These are phyloP conservation scores for Heliothis subflexa DNA, from an alignment of 1,140 invertebrate species.

Conservation along the genomic window DNA sequence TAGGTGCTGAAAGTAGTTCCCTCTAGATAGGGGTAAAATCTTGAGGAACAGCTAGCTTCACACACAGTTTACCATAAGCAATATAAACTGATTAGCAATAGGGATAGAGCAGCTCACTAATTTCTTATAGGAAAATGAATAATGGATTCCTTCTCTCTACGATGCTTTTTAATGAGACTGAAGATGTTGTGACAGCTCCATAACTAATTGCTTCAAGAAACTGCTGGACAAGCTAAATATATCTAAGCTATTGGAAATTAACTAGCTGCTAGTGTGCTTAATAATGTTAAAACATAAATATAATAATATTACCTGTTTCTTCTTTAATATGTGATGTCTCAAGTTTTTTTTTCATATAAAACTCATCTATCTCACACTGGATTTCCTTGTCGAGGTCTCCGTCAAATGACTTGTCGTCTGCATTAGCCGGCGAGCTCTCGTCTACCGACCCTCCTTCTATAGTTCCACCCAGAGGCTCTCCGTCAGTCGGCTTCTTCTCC, in stretches of 20 bases:
- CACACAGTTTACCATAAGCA: no score
- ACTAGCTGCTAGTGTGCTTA: not conserved
- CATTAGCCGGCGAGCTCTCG: constrained; percentile 41
- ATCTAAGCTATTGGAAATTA: not conserved
- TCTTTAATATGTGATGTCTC: constrained; percentile 74
- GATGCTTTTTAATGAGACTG: no score
- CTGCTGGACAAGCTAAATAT: no score
- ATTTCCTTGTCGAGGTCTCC: constrained; percentile 51
- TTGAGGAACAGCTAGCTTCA: no score
- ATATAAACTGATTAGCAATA: no score
- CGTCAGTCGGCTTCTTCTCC: constrained; percentile 49
- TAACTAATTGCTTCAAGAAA: not conserved
- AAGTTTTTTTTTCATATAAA: constrained; percentile 65
- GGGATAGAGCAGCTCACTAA: no score
- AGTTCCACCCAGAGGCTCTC: constrained; percentile 38
- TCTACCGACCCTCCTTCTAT: constrained; percentile 43
- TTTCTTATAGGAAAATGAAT: not conserved
- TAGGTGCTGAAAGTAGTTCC: no score
- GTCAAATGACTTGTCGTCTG: constrained; percentile 47
- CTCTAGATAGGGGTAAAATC: no score
- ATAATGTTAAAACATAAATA: not conserved
- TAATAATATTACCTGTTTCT: constrained; percentile 65
- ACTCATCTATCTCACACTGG: constrained; percentile 55
- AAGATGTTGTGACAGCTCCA: no score
- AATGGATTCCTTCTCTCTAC: not conserved